Base-by-base conservation (phyloP, 2,797 vertebrate species). In the Sebastiscus albofasciatus region DNA sequence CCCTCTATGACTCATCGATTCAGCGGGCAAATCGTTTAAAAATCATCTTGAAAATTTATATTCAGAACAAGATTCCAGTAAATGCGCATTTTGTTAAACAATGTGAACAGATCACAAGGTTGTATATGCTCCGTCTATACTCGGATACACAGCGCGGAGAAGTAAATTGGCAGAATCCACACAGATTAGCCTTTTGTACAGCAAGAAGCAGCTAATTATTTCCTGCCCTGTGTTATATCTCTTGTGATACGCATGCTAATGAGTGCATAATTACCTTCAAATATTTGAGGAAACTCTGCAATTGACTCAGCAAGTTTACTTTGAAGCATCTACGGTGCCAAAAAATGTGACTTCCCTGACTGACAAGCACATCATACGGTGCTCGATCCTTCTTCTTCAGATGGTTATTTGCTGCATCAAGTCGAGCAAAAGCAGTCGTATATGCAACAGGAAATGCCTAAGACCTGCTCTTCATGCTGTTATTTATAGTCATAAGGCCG, bases 261-360 rank as follows among this genome's bases (percentile, higher is more conserved):
- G 84, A 91, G 77, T 2, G 18, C 27, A 60, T 87, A 91, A 94
- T 90, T 81, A 85, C 42, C 75, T 86, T 77, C 56, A 79, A 89
- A 83, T 82, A 76, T 89, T 87, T 90, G 59, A 85, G 84, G 71
- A 87, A 90, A 81, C 82, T 73, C 60, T 52, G 36, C 61, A 67
- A 90, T 71, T 82, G 82, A 93, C 80, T 93, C 85, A 77, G 80
- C 83, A 75, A 72, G 75, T 91, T 91, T 82, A 83, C 79, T 83
- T 79, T 84, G 27, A 77, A 81, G 61, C 55, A 46, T 55, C 72
- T 75, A 66, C 5, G 14, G n/a, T 34, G 56, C 79, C 55, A 79
- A 69, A 61, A 74, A 34, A 39, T 13, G 55, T 54, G 42, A 77
- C 60, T 75, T 77, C 61, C 52, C 34, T 54, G 39, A 64, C 33